Evolutionary conservation across 1,140 invertebrate species (phyloP), one percentile per base, ranked within the genome.

Genomic region (Ephestia elutella): DNA sequence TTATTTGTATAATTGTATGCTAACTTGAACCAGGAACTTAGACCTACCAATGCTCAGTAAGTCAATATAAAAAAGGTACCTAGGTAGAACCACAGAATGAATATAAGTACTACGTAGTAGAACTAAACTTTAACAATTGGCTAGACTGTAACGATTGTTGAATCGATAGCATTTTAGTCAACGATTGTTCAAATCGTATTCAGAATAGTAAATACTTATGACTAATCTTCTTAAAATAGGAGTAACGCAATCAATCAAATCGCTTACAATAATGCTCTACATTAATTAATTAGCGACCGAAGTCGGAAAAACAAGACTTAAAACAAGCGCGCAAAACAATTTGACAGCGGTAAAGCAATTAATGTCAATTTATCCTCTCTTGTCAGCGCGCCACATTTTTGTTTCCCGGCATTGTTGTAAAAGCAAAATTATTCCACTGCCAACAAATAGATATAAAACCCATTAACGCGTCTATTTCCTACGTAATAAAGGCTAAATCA

Each of bases 311-410:
- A 69, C 57, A 63, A 53, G 56, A 62, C 19, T 57, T 60, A 66
- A 68, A 66, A 67, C 60, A 59, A 59, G 53, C 25, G 11, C 50
- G 58, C 53, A 53, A 57, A 57, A 48, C 62, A 65, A 63, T 60
- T 35, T 44, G 64, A 78, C 75, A 76, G 65, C 65, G 57, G 69
- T 74, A 74, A 68, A 71, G 75, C 78, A 85, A 82, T 85, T 85
- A 85, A 82, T 81, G 78, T 81, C 78, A 80, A 82, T 80, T 75
- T 72, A 82, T 81, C 82, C 69, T 73, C 75, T 77, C 71, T 62
- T 79, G 78, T 84, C 81, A 81, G 71, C 78, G 61, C 53, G 35
- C 58, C 54, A 65, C 57, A 70, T 73, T 66, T 71, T 73, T 79
- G 71, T 79, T 78, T 78, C 75, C 62, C 73, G 73, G 69, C 66